Evolutionary conservation across 2,797 vertebrate genomes (phyloP).

Genomic region (Gymnodraco acuticeps): DNA sequence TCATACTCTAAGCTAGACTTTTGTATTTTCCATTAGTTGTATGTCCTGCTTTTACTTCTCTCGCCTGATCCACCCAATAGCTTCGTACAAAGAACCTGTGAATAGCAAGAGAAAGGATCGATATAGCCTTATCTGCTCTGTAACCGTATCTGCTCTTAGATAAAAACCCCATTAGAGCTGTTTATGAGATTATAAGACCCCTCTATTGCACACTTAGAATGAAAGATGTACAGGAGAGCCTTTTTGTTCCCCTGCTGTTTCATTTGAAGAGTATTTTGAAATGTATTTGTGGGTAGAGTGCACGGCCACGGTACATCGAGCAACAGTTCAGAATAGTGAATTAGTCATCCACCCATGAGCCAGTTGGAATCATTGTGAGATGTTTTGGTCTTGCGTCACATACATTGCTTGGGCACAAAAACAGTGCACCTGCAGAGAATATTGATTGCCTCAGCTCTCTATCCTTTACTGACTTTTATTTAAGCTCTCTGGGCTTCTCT

Average conservation of each 20-base stretch:
- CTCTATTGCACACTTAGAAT: conserved; percentile 42
- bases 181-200: conserved; percentile 78
- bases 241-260: conserved; percentile 23
- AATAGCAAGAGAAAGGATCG: conserved; percentile 75
- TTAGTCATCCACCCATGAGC: conserved; percentile 45
- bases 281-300: conserved; percentile 33
- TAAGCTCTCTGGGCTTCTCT: conserved; percentile 80
- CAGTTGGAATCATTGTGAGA: conserved; percentile 21
- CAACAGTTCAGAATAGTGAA: conserved; percentile 36
- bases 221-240: conserved; percentile 33
- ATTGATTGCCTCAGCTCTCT: conserved; percentile 76
- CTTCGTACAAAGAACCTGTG: conserved; percentile 55
- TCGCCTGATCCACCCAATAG: conserved; percentile 31
- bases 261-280: conserved; percentile 29
- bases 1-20: background rate
- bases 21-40: conserved; percentile 11
- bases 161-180: conserved; percentile 82
- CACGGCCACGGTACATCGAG: conserved; percentile 4
- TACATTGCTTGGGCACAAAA: conserved; percentile 48
- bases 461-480: conserved; percentile 74
- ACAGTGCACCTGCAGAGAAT: conserved; percentile 46
- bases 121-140: conserved; percentile 76
- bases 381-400: conserved; percentile 46
- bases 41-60: conserved; percentile 22
- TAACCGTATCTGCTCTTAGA: conserved; percentile 82